Base-by-base conservation (phyloP, 2,113 vertebrate species). In the Collichthys lucidus region DNA sequence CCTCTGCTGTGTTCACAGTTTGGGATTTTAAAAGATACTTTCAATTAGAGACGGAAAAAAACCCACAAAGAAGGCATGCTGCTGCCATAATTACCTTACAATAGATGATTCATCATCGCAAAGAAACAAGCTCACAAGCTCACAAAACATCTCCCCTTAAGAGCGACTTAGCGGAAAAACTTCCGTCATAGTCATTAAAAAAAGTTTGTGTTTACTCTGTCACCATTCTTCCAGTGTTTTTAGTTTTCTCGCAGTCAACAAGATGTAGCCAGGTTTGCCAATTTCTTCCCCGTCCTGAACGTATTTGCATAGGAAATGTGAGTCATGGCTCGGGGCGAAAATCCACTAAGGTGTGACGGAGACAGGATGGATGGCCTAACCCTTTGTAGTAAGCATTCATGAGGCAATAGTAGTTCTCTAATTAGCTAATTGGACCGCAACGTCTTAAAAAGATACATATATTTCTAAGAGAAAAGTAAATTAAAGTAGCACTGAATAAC, bases 171-270 rank as follows among this genome's bases (percentile, higher is more conserved):
- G 71, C 9, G 60, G 55, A 85, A 53, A 77, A 77, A 74, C 49
- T 76, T 79, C 50, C 1, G 4, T 26, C 73, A 66, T 75, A 74
- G 80, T 88, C 75, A 85, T 90, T 85, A 77, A 86, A 85, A 85
- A 81, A 84, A 82, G 62, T 79, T 76, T 74, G 19, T 61, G 19
- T 76, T 64, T 64, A 40, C 53, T 74, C 57, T 60, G 71, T 72
- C 87, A 65, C 74, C 64, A 82, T 64, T 77, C 31, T 29, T 76
- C 44, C 61, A 47, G 0, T 76, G 60, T 60, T 82, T 65, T 53
- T 40, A 29, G 31, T 68, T 75, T 63, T 65, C 20, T 85, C 16
- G 2, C 35, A 73, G 61, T 55, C 64, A 80, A 49, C 64, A 57
- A 65, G 57, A 56, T 79, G 67, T n/a, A 47, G 69, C 57, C 31